Conservation (phyloP, 1,140 invertebrate species). For the Ditylenchus dipsaci region DNA sequence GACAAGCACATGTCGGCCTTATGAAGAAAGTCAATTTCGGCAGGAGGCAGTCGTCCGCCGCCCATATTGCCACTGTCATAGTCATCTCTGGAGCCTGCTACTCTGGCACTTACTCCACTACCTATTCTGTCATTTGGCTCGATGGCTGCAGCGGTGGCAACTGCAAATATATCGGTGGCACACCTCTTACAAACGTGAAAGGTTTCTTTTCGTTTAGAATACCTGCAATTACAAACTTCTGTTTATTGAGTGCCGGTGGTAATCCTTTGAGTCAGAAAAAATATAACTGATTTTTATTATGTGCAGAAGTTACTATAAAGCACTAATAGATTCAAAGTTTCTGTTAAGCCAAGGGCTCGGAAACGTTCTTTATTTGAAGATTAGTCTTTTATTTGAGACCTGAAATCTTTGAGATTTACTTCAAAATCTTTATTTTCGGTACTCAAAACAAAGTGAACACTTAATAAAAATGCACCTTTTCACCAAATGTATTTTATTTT, state of each 20-base stretch:
- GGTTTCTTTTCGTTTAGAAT: slow-evolving; percentile 36
- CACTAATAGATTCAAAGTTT: too few relatives aligned
- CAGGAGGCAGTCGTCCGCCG: slow-evolving; percentile 6
- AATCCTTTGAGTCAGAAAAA: too few relatives aligned
- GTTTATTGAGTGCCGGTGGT: background rate
- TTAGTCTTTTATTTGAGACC: too few relatives aligned
- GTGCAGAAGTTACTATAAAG: too few relatives aligned
- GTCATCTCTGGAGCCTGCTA: background rate
- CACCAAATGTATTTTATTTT: too few relatives aligned
- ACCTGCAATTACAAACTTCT: slow-evolving; percentile 13
- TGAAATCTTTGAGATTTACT: too few relatives aligned
- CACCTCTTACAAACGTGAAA: slow-evolving; percentile 42
- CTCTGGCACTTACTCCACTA: background rate
- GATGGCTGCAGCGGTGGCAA: slow-evolving; percentile 22
- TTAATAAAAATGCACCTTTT: too few relatives aligned
- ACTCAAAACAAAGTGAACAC: too few relatives aligned
- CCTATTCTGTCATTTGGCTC: background rate
- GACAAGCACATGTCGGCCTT: slow-evolving; percentile 27
- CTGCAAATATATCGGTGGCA: slow-evolving; percentile 42
- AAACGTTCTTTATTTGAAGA: too few relatives aligned
- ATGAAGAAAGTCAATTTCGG: slow-evolving; percentile 39
- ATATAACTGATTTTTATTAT: too few relatives aligned
- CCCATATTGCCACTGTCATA: background rate
- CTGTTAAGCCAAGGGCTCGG: too few relatives aligned
- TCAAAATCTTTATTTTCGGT: too few relatives aligned